These are phyloP conservation scores for Camponotus pennsylvanicus DNA, from an alignment of 1,140 invertebrate genomes.

Conservation along the genomic window DNA sequence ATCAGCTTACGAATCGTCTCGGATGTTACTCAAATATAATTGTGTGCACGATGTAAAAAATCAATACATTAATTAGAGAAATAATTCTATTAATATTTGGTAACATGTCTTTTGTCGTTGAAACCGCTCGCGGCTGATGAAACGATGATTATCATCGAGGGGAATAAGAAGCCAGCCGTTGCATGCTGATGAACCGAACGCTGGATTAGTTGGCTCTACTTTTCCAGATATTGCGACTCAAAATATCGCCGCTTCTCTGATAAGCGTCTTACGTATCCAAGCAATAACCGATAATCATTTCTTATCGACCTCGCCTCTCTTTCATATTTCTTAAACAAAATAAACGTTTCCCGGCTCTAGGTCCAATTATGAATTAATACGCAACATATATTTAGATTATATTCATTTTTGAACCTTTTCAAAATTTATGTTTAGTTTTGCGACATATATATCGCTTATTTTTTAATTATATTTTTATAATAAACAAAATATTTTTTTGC, in stretches of 20 bases:
- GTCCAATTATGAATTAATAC: background rate
- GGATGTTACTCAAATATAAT: background rate
- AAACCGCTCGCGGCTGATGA: background rate
- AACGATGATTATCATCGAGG: background rate
- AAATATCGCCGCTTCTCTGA: constrained; percentile 4
- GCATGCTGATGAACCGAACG: background rate
- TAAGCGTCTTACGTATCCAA: background rate
- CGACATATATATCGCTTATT: background rate
- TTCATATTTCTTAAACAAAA: background rate
- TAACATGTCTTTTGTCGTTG: background rate
- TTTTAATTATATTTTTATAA: background rate
- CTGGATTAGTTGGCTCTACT: background rate
- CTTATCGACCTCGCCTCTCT: background rate
- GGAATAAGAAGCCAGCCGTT: constrained; percentile 1
- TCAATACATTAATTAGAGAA: background rate
- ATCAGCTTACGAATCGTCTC: constrained; percentile 47
- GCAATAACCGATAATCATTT: constrained; percentile 18
- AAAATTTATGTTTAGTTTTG: background rate
- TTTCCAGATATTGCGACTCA: background rate
- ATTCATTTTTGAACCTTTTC: background rate
- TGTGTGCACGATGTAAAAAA: background rate
- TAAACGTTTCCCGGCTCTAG: background rate
- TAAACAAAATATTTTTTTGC: background rate
- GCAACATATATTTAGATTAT: background rate
- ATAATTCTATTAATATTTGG: background rate